Conservation (phyloP, 2,113 vertebrate species). For the Pagrus major region DNA sequence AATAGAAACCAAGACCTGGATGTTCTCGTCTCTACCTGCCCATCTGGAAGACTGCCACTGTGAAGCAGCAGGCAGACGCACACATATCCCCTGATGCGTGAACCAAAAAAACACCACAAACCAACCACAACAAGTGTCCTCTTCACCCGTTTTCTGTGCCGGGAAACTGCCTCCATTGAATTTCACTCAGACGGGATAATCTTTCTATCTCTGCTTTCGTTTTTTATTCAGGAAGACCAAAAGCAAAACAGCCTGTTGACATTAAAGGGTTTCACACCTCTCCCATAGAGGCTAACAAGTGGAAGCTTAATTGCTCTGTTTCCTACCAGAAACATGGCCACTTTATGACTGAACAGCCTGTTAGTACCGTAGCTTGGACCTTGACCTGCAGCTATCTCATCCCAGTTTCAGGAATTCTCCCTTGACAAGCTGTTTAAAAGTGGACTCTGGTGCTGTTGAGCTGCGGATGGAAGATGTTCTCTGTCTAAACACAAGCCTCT, state of each 20-base stretch:
- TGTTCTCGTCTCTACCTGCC: constrained; percentile 20
- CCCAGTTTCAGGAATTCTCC: constrained; percentile 35
- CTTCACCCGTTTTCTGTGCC: not conserved
- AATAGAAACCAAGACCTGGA: too few relatives aligned
- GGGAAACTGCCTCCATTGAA: constrained; percentile 9
- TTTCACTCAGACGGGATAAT: constrained; percentile 9
- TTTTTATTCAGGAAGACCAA: constrained; percentile 29
- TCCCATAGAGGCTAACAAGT: not conserved
- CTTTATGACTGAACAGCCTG: not conserved
- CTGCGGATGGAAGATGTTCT: constrained; percentile 51
- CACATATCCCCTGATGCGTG: constrained; percentile 23
- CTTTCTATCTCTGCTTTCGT: not conserved
- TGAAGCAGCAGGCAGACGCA: constrained; percentile 11
- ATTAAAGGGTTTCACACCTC: not conserved
- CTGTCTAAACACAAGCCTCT: constrained; percentile 67
- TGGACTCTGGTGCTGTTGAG: constrained; percentile 38
- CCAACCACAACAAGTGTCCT: not conserved
- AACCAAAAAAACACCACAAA: constrained; percentile 11
- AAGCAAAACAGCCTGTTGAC: constrained; percentile 26
- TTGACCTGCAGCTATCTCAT: constrained; percentile 21
- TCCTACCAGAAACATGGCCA: not conserved
- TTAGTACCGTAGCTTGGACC: not conserved
- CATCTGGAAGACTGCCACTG: constrained; percentile 5
- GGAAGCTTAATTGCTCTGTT: not conserved
- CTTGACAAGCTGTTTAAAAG: constrained; percentile 59